Evolutionary conservation across 2,113 vertebrate genomes (phyloP).

Genomic region (Columba janthina): DNA sequence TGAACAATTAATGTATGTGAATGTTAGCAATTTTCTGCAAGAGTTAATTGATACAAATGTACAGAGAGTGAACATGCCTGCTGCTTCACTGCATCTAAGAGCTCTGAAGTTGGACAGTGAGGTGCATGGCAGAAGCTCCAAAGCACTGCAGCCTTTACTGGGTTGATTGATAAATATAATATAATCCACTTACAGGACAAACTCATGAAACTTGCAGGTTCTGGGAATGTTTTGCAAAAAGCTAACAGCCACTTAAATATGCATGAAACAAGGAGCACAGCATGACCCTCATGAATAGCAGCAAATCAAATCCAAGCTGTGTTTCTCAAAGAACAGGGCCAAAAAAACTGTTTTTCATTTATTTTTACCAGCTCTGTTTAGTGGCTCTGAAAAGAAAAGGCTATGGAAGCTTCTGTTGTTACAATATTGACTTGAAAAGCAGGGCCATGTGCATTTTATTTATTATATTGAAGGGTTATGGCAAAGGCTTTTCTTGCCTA

Average conservation of each 20-base stretch:
- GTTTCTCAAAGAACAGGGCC: slow-evolving; percentile 3
- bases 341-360: not conserved
- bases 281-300: slow-evolving; percentile 34
- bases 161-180: not conserved
- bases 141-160: not conserved
- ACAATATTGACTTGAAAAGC: not conserved
- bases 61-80: not conserved
- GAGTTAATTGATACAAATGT: slow-evolving; percentile 49
- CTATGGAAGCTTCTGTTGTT: not conserved
- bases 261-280: slow-evolving; percentile 44
- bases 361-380: not conserved
- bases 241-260: slow-evolving; percentile 43
- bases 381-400: not conserved
- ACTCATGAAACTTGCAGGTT: slow-evolving; percentile 42
- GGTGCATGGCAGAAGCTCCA: not conserved
- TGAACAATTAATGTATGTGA: not conserved
- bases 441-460: not conserved
- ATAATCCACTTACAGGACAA: slow-evolving; percentile 14
- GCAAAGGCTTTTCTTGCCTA: not conserved
- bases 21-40: slow-evolving; percentile 15
- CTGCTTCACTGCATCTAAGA: not conserved
- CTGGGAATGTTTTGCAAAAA: slow-evolving; percentile 17
- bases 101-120: not conserved
- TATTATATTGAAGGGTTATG: not conserved
- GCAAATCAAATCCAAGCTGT: slow-evolving; percentile 25